Evolutionary conservation across 2,888 invertebrate genomes (phyloP), one percentile per base, ranked within the genome.

Genomic region (Amphipoea oculea): DNA sequence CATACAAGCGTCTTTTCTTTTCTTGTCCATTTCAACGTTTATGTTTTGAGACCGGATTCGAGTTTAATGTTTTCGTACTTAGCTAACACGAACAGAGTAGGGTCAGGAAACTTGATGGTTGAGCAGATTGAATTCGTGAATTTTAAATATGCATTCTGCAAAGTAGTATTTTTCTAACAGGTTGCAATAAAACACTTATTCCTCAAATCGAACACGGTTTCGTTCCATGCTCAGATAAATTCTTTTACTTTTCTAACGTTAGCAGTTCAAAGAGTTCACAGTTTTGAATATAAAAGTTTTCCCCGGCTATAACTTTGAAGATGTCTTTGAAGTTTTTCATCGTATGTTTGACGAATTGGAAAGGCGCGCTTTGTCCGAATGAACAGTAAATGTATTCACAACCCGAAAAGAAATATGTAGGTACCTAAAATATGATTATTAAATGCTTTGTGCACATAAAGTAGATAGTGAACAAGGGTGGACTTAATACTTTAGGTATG

Each of bases 1-100:
- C 60, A 76, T 75, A 69, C 85, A 76, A 66, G 36, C 54, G 12
- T 65, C 68, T 74, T 73, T 75, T 85, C 48, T 85, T 82, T 74
- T 40, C 36, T 67, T 65, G 60, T 57, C 14, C 14, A 71, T 79
- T 76, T 48, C 29, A 63, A 4, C 40, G 23, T 78, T 74, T 81
- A 75, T 73, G 73, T 51, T n/a, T 65, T 45, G 54, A 36, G 51
- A 42, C 12, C 29, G 7, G 23, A 76, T 54, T 23, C 11, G 3
- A 17, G 23, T 54, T 65, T 36, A 20, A 71, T 76, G 23, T 11
- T 48, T 57, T 29, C 36, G 45, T 54, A 14, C 23, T 20, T 51
- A 57, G 7, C 54, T 48, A 45, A 45, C 42, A 9, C 5, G 12
- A 51, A 69, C 12, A 36, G 3, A 48, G 12, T 45, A 45, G 2